Evolutionary conservation across 2,113 vertebrate species (phyloP).

Genomic region (Pardalotus punctatus): DNA sequence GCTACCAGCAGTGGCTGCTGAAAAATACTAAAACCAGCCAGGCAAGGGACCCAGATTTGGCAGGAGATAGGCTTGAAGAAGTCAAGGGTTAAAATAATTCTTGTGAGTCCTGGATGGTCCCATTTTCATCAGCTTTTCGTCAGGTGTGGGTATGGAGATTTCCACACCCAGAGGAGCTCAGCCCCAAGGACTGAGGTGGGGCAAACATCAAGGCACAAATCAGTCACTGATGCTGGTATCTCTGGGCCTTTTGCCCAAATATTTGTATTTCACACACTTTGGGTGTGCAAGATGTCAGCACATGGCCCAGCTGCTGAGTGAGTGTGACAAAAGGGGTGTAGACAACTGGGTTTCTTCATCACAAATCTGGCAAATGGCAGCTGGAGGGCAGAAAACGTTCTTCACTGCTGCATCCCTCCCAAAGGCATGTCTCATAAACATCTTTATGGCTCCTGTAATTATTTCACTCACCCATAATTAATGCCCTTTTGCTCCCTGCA

Average conservation of each 20-base stretch:
- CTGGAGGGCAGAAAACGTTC: background rate
- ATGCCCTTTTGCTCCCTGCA: background rate
- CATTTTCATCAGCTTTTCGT: background rate
- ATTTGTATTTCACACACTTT: background rate
- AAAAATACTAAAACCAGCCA: background rate
- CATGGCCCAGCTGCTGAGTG: background rate
- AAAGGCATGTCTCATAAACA: background rate
- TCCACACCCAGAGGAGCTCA: background rate
- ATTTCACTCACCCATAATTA: background rate
- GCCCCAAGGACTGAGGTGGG: background rate
- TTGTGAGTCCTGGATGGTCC: background rate
- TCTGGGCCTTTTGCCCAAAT: background rate
- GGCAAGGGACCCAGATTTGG: background rate
- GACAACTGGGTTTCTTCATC: background rate
- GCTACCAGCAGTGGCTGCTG: background rate
- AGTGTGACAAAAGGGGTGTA: background rate
- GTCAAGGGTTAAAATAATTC: background rate
- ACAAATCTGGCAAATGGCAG: background rate
- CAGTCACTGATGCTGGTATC: background rate
- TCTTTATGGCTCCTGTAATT: background rate
- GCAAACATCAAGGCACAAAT: background rate
- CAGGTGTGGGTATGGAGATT: background rate
- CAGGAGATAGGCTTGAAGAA: background rate
- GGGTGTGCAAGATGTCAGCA: fast-evolving
- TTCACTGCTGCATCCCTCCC: background rate